Conservation (phyloP, 2,888 invertebrate species). For the Hymenopus coronatus region DNA sequence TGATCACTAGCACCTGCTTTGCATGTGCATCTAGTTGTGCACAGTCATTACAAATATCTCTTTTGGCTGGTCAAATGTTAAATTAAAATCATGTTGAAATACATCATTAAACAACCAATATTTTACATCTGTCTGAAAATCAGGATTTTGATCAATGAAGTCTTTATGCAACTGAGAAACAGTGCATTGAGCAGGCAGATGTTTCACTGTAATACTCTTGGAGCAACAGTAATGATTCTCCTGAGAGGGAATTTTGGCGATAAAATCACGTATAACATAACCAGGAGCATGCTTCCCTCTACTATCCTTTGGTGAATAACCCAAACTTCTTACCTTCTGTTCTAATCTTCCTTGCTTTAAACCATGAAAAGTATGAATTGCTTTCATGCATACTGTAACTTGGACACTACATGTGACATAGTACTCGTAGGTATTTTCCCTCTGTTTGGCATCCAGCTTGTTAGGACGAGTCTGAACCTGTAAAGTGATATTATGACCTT, state of each 20-base stretch:
- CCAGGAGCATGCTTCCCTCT: conserved; percentile 10
- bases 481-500: not conserved
- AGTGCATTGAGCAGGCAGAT: conserved; percentile 10
- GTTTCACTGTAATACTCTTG: not conserved
- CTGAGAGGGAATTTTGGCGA: not conserved
- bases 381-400: not conserved
- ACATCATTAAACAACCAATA: conserved; percentile 1
- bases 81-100: conserved; percentile 4
- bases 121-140: not conserved
- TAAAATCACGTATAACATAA: not conserved
- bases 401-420: not conserved
- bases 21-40: conserved; percentile 4
- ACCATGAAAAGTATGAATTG: not conserved
- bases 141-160: not conserved
- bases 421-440: conserved; percentile 6
- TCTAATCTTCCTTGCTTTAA: conserved; percentile 10
- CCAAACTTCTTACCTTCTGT: not conserved
- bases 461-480: conserved; percentile 2
- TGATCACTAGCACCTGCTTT: not conserved
- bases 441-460: conserved; percentile 6
- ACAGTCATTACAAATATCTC: conserved; percentile 1
- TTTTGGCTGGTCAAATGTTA: not conserved
- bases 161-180: conserved; percentile 2
- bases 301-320: not conserved
- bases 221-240: not conserved